Conservation (phyloP, 1,140 invertebrate genomes). For the Zaprionus ghesquierei region DNA sequence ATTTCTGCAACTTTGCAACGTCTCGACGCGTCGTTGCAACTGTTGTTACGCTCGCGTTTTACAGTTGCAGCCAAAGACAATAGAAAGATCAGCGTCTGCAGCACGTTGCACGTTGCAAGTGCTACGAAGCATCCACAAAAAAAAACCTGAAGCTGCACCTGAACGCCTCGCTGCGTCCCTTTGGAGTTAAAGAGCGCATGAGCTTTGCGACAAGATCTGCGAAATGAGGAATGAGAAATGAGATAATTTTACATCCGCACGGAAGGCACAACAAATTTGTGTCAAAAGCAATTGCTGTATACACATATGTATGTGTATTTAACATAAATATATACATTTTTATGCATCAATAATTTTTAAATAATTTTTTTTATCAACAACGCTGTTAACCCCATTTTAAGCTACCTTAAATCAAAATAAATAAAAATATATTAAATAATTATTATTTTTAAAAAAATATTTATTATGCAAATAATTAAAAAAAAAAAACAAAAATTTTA, state of each 20-base stretch:
- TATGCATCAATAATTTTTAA: no score
- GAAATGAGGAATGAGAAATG: no score
- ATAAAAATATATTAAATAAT: neutral
- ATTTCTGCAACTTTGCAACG: slow-evolving; percentile 19
- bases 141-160: neutral
- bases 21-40: slow-evolving; percentile 48
- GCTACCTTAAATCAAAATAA: no score
- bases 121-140: no score
- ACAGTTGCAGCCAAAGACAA: slow-evolving; percentile 32
- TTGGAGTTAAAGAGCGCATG: slow-evolving; percentile 23
- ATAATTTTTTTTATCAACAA: no score
- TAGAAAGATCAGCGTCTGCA: no score
- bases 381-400: no score
- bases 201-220: neutral
- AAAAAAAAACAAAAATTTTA: no score
- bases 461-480: no score
- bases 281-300: no score
- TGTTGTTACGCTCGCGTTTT: slow-evolving; percentile 64
- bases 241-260: slow-evolving; percentile 10
- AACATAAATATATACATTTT: no score
- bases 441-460: slow-evolving; percentile 35
- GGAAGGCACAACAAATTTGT: neutral
- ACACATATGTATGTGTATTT: no score
- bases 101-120: neutral
- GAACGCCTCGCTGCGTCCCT: slow-evolving; percentile 45